Evolutionary conservation across 1,140 invertebrate species (phyloP).

Genomic region (Macrobrachium nipponense): DNA sequence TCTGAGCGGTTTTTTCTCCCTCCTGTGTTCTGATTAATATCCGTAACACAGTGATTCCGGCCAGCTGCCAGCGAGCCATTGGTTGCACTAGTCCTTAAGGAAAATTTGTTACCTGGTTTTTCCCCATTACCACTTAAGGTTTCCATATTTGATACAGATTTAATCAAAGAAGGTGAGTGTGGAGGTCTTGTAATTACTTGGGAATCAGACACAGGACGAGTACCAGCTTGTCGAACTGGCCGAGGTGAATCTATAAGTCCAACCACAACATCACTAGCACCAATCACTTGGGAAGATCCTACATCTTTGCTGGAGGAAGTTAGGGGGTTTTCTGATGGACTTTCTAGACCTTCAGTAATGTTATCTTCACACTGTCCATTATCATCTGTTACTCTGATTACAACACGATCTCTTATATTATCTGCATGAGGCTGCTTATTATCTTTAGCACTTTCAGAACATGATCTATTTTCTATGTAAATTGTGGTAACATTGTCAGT

Average conservation of each 20-base stretch:
- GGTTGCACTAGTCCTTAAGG: constrained; percentile 55
- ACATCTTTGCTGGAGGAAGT: constrained; percentile 28
- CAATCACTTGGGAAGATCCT: constrained; percentile 30
- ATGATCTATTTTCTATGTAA: constrained; percentile 54
- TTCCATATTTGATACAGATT: constrained; percentile 62
- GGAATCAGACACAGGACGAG: constrained; percentile 49
- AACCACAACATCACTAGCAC: constrained; percentile 56
- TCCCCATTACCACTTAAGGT: constrained; percentile 51
- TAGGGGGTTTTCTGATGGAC: background rate
- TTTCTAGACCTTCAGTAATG: constrained; percentile 7
- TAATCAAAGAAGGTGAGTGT: constrained; percentile 48
- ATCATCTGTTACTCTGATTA: constrained; percentile 43
- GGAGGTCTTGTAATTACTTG: constrained; percentile 48
- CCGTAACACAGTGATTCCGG: constrained; percentile 54
- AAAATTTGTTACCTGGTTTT: constrained; percentile 36
- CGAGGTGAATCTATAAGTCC: constrained; percentile 52
- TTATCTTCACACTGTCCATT: constrained; percentile 27
- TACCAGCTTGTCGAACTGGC: constrained; percentile 24
- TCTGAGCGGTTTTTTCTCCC: constrained; percentile 58
- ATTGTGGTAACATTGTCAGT: constrained; percentile 64
- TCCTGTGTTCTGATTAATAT: constrained; percentile 63
- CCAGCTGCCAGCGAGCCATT: constrained; percentile 60
- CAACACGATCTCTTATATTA: constrained; percentile 26
- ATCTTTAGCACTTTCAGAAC: constrained; percentile 6
- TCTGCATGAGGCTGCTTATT: background rate